Evolutionary conservation across 2,888 invertebrate genomes (phyloP).

Genomic region (Leptura quadrifasciata): DNA sequence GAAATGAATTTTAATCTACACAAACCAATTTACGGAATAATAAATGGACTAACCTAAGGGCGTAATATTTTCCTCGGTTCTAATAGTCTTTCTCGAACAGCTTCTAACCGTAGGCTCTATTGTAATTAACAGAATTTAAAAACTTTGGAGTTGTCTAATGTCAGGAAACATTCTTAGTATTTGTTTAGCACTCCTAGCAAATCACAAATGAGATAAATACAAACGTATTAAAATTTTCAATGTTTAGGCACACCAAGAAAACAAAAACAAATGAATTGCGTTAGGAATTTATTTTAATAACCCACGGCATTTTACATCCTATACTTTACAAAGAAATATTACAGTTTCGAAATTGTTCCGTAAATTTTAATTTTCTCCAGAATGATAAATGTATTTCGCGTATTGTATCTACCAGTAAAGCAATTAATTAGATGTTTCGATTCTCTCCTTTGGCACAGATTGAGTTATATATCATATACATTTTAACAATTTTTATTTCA

Average conservation of each 20-base stretch:
- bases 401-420: no score
- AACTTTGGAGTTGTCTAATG: neutral
- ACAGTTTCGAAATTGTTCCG: no score
- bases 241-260: neutral
- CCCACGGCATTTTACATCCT: no score
- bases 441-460: no score
- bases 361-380: no score
- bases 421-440: no score
- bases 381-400: no score
- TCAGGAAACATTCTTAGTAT: neutral
- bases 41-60: neutral
- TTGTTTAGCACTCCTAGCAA: slow-evolving; percentile 7
- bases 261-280: neutral
- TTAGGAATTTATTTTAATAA: neutral
- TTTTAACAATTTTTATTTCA: no score
- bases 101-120: neutral
- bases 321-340: no score
- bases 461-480: no score
- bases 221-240: neutral
- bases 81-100: neutral
- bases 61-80: neutral
- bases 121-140: neutral
- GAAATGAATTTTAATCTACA: no score
- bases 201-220: neutral
- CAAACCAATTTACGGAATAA: neutral